Base-by-base conservation (phyloP, 2,797 vertebrate species). In the Molossus molossus region DNA sequence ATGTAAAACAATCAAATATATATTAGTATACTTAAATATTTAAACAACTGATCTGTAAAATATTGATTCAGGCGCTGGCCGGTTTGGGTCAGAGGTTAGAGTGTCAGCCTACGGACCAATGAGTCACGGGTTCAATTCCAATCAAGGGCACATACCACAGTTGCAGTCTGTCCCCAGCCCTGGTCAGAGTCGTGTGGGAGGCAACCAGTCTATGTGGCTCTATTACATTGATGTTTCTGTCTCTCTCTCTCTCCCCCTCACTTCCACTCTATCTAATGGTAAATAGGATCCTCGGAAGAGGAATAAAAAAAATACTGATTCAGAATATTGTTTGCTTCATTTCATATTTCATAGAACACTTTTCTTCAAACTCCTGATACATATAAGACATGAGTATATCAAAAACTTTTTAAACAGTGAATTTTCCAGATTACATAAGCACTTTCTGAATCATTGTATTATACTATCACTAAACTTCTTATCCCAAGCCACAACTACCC, bases 341-440 rank as follows among this genome's bases (percentile, higher is more conserved):
- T 27, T 87, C 37, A 65, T 10, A 87, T 77, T 92, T 91, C 45
- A 91, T 0, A 81, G 29, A 91, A 82, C 13, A 82, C 70, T 72
- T 89, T 84, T 70, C 89, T 64, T 94, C 29, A 60, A 72, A 93
- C 15, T 89, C 23, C 18, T 90, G 20, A 72, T 5, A 92, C 5
- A 93, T 9, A 37, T 45, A 6, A 64, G 37, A 89, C 21, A 55
- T 29, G 13, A 75, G 4, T 48, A 17, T 14, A 79, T 83, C 45
- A 93, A 62, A 70, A 70, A 88, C 13, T 53, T 72, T 87, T 53
- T 83, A 15, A 91, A 45, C 21, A 75, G n/a, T 50, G 18, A 70
- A 23, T 58, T 90, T 94, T 90, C 79, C 64, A 81, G 37, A 87
- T 77, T 87, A 67, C 29, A 83, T 21, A 58, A 81, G 27, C 10